Conservation (phyloP, 2,797 vertebrate species). For the Oryzias sinensis region DNA sequence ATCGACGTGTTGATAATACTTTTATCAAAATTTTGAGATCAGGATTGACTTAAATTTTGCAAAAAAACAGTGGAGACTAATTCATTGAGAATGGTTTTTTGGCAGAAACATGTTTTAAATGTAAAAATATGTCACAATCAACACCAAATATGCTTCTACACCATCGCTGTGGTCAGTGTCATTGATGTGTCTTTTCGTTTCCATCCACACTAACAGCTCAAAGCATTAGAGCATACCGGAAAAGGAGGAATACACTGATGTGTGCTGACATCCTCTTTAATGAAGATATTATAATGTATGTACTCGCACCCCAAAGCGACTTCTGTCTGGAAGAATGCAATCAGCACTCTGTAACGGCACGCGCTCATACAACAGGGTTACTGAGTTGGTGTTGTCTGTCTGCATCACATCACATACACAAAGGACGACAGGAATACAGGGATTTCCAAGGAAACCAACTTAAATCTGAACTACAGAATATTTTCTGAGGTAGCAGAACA, state of each 20-base stretch:
- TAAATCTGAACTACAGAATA: not conserved
- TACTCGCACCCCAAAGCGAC: conserved; percentile 7
- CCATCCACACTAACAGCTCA: not conserved
- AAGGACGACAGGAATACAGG: not conserved
- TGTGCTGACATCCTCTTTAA: conserved; percentile 17
- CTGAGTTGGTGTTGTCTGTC: conserved; percentile 26
- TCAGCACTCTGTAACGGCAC: conserved; percentile 3
- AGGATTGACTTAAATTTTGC: too few relatives aligned
- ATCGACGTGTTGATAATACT: too few relatives aligned
- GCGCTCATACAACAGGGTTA: conserved; percentile 4
- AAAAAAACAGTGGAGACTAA: too few relatives aligned
- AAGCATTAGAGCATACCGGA: not conserved
- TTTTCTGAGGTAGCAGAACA: too few relatives aligned
- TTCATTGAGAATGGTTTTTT: too few relatives aligned
- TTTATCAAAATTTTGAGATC: too few relatives aligned
- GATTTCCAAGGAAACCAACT: not conserved
- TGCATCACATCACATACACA: conserved; percentile 17
- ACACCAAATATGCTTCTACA: too few relatives aligned
- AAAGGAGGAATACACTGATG: conserved; percentile 7
- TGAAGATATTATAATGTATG: conserved; percentile 17
- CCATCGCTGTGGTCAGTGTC: not conserved
- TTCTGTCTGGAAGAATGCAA: conserved; percentile 13
- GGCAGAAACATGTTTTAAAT: too few relatives aligned
- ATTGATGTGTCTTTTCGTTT: not conserved
- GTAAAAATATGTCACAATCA: too few relatives aligned